These are phyloP conservation scores for Xestia c-nigrum DNA, from an alignment of 2,888 invertebrate genomes.

Conservation along the genomic window DNA sequence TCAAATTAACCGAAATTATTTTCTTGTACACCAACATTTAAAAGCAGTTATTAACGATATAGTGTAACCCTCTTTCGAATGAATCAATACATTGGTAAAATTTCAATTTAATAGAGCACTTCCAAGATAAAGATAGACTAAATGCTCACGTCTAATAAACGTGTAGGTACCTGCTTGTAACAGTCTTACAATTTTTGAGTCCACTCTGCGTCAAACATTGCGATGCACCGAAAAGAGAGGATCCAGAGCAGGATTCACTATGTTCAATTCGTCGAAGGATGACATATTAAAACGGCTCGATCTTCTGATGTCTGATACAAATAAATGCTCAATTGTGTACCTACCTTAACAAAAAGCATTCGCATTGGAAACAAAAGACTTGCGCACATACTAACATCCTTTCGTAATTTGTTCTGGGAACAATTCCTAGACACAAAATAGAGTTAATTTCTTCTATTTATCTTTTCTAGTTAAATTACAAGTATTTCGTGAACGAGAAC, in stretches of 20 bases:
- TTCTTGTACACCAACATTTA: too few relatives aligned
- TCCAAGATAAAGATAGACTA: not conserved
- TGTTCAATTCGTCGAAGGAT: not conserved
- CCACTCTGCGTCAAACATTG: not conserved
- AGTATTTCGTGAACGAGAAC: constrained; percentile 47
- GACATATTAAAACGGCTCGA: not conserved
- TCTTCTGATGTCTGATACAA: not conserved
- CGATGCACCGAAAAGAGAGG: not conserved
- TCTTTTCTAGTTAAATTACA: constrained; percentile 52
- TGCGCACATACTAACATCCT: constrained; percentile 40
- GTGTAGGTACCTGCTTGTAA: not conserved
- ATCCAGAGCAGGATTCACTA: not conserved
- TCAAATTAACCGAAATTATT: not conserved
- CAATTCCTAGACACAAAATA: constrained; percentile 48
- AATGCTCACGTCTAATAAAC: not conserved
- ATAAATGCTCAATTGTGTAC: constrained; percentile 5
- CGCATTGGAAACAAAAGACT: constrained; percentile 41
- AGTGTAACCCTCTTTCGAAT: not conserved
- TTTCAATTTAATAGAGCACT: not conserved
- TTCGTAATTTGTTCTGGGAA: constrained; percentile 47
- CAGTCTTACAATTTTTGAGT: not conserved
- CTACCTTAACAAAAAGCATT: constrained; percentile 28
- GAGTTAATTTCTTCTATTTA: constrained; percentile 61
- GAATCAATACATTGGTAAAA: not conserved
- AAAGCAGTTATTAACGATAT: not conserved